Evolutionary conservation across 1,140 invertebrate species (phyloP).

Genomic region (Trichonephila clavata): DNA sequence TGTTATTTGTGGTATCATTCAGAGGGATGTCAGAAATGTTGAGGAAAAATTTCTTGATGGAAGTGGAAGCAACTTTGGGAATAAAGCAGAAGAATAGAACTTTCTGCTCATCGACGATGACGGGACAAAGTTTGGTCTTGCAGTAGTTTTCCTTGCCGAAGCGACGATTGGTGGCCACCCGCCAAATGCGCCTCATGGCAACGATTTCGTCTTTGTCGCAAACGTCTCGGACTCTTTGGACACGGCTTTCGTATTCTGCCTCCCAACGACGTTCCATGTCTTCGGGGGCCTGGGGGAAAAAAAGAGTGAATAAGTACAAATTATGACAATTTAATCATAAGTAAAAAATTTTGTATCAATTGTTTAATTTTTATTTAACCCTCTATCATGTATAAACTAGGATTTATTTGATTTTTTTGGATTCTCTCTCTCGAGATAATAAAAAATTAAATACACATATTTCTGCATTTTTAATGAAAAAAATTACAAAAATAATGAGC

Average conservation of each 20-base stretch:
- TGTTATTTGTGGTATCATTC: neutral
- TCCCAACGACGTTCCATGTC: constrained; percentile 41
- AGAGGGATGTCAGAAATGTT: constrained; percentile 68
- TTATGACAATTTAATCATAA: no score
- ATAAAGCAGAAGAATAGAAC: constrained; percentile 78
- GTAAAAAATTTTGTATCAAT: no score
- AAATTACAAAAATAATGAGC: no score
- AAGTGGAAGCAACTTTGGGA: constrained; percentile 79
- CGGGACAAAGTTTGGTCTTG: constrained; percentile 76
- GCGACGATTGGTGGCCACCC: constrained; percentile 55
- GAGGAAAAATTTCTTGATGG: constrained; percentile 78
- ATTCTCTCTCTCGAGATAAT: no score
- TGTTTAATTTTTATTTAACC: no score
- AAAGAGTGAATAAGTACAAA: neutral
- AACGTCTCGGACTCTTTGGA: constrained; percentile 26
- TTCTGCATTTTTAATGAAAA: no score
- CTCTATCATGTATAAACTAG: no score
- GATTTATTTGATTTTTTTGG: no score
- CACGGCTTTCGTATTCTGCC: constrained; percentile 44
- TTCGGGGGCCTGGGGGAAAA: neutral
- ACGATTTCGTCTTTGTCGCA: constrained; percentile 68
- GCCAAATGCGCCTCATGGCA: constrained; percentile 56
- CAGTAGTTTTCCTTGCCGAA: constrained; percentile 67
- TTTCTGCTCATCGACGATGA: constrained; percentile 77
- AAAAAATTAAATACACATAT: no score